Base-by-base conservation (phyloP, 2,888 invertebrate genomes). In the Tillus elongatus region DNA sequence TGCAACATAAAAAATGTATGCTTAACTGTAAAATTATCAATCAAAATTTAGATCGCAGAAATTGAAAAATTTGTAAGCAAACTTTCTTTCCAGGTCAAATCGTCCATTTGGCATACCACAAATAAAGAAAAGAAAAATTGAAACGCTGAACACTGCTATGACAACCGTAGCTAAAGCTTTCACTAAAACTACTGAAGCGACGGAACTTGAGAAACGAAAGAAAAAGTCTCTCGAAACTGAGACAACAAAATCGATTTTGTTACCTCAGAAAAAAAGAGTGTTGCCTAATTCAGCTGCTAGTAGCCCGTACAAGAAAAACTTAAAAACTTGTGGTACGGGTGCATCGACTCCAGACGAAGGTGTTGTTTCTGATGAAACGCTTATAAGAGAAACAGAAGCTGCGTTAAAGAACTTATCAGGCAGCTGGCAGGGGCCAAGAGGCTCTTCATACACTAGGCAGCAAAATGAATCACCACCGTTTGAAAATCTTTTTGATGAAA, bases 361-460 rank as follows among this genome's bases (percentile, higher is more conserved):
- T 34, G 56, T 52, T 10, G 56, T 53, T 10, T 85, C 86, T 51
- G 84, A 88, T 56, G 90, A 90, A 60, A 82, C 80, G 0, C 71
- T 88, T 36, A 86, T 91, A 44, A 72, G 86, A 34, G 90, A 91
- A 63, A 89, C 91, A 2, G 89, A 90, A 60, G 86, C 86, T 1
- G 89, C 89, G 0, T 64, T 91, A 15, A 85, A 86, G 61, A 84
- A 84, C 49, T 67, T 91, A n/a, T 87, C 89, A 0, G 87, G 86
- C 10, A 86, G 82, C 60, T 88, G 88, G 83, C 78, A 81, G 3
- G 82, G 82, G 9, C 77, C 78, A 14, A 66, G 79, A 31, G 74
- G 74, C 4, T 74, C 75, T 16, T 57, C 70, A 4, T 80, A 80
- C 52, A 77, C 78, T 37, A 67, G 75, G 35, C 69, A 70, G 39